Evolutionary conservation across 2,888 invertebrate species (phyloP).

Genomic region (Mamestra brassicae): DNA sequence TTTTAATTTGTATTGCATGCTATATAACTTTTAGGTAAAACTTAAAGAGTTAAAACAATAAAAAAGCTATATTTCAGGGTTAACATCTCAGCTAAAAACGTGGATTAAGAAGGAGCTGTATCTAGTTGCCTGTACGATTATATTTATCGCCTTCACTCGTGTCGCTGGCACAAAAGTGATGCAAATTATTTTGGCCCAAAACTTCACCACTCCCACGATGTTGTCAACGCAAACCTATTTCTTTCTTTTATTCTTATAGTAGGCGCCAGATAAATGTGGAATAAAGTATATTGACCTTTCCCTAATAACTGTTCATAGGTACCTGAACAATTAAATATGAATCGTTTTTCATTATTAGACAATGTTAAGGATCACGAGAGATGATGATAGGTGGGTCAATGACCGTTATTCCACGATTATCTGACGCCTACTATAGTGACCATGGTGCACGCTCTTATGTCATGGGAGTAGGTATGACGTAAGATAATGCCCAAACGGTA

Average conservation of each 20-base stretch:
- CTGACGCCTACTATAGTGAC: too few species aligned
- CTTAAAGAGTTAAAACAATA: neutral
- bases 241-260: neutral
- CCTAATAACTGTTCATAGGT: too few species aligned
- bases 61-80: neutral
- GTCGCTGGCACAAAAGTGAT: too few species aligned
- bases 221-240: neutral
- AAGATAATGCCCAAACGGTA: neutral
- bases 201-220: neutral
- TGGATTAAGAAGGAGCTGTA: neutral
- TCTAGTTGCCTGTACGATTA: neutral
- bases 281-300: too few species aligned
- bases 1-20: neutral
- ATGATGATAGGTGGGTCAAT: too few species aligned
- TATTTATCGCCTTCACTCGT: too few species aligned
- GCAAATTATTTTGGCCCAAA: neutral
- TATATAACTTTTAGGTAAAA: neutral
- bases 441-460: conserved; percentile 1
- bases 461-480: neutral
- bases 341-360: too few species aligned
- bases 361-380: too few species aligned
- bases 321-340: too few species aligned
- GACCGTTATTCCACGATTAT: too few species aligned
- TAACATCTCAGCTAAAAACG: neutral
- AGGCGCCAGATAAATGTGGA: too few species aligned